These are phyloP conservation scores for Cheracebus regulus DNA, from an alignment of 2,797 vertebrate species.

Conservation along the genomic window DNA sequence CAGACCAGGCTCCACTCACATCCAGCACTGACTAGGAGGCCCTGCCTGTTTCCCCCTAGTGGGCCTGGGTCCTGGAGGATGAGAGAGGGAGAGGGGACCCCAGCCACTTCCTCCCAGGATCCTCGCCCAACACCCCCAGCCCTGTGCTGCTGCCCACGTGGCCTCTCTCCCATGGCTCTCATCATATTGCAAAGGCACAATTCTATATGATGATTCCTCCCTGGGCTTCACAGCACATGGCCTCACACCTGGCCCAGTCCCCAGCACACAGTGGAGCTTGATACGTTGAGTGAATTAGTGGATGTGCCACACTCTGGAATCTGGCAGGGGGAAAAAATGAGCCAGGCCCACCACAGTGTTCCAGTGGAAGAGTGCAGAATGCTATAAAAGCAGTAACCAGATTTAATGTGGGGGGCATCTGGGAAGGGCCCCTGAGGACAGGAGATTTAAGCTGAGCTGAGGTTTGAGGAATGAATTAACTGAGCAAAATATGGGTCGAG, in stretches of 20 bases:
- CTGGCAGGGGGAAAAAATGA: background rate
- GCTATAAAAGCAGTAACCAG: accelerated
- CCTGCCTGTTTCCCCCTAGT: background rate
- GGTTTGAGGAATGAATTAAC: background rate
- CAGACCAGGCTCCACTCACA: accelerated
- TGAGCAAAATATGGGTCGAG: background rate
- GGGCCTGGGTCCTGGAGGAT: no score
- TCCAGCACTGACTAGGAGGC: background rate
- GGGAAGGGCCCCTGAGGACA: background rate
- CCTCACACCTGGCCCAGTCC: background rate
- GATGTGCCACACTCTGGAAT: background rate
- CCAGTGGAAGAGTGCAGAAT: background rate
- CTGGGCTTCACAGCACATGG: background rate
- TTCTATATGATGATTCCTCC: accelerated
- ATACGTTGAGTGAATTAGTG: accelerated
- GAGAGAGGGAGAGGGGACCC: background rate
- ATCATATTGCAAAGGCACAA: accelerated
- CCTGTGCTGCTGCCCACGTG: accelerated
- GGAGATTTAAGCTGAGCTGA: background rate
- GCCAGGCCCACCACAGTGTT: accelerated
- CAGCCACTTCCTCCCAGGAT: background rate
- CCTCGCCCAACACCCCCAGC: background rate
- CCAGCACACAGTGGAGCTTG: no score
- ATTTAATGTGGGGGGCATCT: background rate
- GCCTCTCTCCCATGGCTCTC: accelerated